Base-by-base conservation (phyloP, 2,888 invertebrate species). In the Nezara viridula region DNA sequence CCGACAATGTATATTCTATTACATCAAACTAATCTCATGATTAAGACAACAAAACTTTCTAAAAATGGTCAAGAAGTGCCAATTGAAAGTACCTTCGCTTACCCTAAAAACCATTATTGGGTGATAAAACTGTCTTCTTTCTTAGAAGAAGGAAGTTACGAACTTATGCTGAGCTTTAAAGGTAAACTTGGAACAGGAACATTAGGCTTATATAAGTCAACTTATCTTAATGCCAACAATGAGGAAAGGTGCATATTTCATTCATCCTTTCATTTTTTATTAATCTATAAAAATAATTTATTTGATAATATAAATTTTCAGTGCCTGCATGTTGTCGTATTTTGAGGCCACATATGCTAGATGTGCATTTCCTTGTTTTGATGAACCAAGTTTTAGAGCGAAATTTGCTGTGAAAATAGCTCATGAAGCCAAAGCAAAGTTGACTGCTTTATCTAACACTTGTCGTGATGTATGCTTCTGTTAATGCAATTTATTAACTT, bases 341-440 rank as follows among this genome's bases (percentile, higher is more conserved):
- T 98, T 99, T 92, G 98, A 99, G 92, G 98, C 98, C 0, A 98
- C 98, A 0, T 97, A 97, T 93, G 98, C 99, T 0, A 95, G 99
- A 47, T 95, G 96, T 93, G 97, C 98, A 0, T 98, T 98, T 92
- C 99, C 99, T 0, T 98, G 98, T 92, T 98, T 99, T 92, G 99
- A 99, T 93, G 98, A 98, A 92, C 99, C 97, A 0, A 95, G 95
- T 88, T 96, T 98, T 92, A 98, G 98, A 93, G 97, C 98, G 0
- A 95, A 95, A 89, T 98, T 96, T 93, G 95, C 95, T 37, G 95
- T 98, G 9, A 96, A 95, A 49, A 92, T 98, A 14, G 95, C 96
- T 44, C 97, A 97, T 93, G 98, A 99, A 92, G 98, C 93, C 4
- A 94, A 94, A 19, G 93, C 94, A 60, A 94, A 94, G 19, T 96